Base-by-base conservation (phyloP, 2,113 vertebrate genomes). In the Tragulus kanchil region DNA sequence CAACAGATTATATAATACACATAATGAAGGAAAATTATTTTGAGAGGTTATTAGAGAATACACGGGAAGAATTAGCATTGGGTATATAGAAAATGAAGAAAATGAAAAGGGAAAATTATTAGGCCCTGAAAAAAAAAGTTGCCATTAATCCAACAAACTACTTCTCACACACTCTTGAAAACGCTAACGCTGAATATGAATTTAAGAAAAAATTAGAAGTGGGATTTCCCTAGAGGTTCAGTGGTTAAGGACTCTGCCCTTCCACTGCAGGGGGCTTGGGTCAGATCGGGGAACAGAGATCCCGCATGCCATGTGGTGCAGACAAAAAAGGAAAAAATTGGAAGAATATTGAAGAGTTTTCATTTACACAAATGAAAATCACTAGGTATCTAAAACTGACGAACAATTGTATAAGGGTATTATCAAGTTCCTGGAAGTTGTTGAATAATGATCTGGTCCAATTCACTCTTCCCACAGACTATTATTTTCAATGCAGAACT, bases 401-500 rank as follows among this genome's bases (percentile, higher is more conserved):
- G 85, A 79, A 85, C 3, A 67, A 25, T 6, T 75, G 1, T 75
- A 82, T 3, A 10, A 85, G n/a, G 8, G 54, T 21, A 71, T 59
- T 85, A 88, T 58, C 52, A 75, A 31, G 73, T n/a, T n/a, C n/a
- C 11, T 4, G 4, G 19, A 48, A 92, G 6, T 45, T n/a, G 17
- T 54, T 31, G 4, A 89, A 77, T n/a, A 93, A 78, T 54, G 59
- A 81, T 90, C n/a, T 86, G 16, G 8, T 42, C 26, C n/a, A 77
- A 58, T 26, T 77, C 71, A 28, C 17, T 65, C 50, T 65, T 94
- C 16, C n/a, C 48, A 48, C 9, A 69, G 28, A 54, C 23, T 19
- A n/a, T 64, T 78, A 87, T 31, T 81, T 87, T 89, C 77, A 84
- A 52, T 25, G 31, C 59, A 50, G 31, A 71, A 93, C 85, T 93